These are phyloP conservation scores for Pachycephus smyrnensis DNA, from an alignment of 2,888 invertebrate genomes.

Conservation along the genomic window DNA sequence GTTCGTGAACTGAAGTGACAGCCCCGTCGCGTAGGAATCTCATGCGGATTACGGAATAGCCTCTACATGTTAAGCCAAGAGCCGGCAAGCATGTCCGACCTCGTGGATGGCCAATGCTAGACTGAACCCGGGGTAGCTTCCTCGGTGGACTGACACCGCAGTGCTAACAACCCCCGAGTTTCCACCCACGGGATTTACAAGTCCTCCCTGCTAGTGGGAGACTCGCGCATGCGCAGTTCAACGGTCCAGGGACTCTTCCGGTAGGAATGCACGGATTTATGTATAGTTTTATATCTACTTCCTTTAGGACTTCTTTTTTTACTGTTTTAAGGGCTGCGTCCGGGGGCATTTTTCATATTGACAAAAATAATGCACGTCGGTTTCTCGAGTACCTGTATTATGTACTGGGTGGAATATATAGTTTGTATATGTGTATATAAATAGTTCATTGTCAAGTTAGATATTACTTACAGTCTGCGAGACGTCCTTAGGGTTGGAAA, in stretches of 20 bases:
- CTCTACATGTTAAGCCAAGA: constrained; percentile 45
- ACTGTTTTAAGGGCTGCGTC: neutral
- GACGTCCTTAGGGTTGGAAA: neutral
- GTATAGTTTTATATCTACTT: neutral
- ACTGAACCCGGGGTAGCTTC: constrained; percentile 42
- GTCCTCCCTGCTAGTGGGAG: constrained; percentile 1
- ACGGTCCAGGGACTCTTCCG: neutral
- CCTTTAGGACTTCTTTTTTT: neutral
- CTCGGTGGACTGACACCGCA: constrained; percentile 19
- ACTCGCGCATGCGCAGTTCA: neutral
- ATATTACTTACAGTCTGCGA: neutral
- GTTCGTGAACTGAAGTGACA: neutral
- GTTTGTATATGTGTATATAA: neutral
- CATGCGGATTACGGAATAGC: constrained; percentile 19
- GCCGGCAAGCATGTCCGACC: constrained; percentile 40
- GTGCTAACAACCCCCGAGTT: constrained; percentile 35
- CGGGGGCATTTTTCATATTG: neutral
- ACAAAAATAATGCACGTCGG: neutral
- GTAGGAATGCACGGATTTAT: neutral
- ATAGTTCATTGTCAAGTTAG: neutral
- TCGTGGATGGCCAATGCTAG: constrained; percentile 50
- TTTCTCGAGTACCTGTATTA: neutral
- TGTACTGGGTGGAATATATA: neutral
- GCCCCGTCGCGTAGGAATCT: neutral
- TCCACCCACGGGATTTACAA: constrained; percentile 25